A percentile compares a stretch with the other conserved stretches of the same genome.
Evolutionary conservation across 1,140 invertebrate species (phyloP).

Genomic region (Musca vetustissima): DNA sequence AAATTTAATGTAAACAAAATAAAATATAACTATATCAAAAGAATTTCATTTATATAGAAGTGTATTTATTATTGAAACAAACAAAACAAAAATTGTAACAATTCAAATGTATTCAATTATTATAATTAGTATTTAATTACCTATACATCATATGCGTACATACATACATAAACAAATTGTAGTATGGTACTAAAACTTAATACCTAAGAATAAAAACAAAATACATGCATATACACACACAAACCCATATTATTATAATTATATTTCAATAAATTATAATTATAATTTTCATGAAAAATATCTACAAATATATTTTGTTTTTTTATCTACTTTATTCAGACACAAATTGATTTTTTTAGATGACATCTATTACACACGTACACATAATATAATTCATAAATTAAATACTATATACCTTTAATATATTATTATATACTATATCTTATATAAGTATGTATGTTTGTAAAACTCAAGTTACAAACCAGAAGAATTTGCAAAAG

Average conservation of each 20-base stretch:
- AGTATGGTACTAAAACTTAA: conserved; percentile 10
- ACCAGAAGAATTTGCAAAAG: too few species aligned
- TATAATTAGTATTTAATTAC: conserved; percentile 2
- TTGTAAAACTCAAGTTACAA: too few species aligned
- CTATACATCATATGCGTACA: conserved; percentile 3
- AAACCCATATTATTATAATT: conserved; percentile 14
- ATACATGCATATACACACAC: conserved; percentile 17
- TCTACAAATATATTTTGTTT: too few species aligned
- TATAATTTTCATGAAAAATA: too few species aligned
- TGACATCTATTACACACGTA: background rate
- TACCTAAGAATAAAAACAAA: conserved; percentile 10
- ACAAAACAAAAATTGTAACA: background rate
- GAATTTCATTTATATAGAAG: background rate
- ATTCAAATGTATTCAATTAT: conserved; percentile 4
- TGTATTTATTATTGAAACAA: background rate
- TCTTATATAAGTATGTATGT: too few species aligned
- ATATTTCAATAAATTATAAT: background rate
- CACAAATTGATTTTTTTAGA: too few species aligned
- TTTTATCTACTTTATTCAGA: too few species aligned
- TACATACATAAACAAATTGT: background rate
- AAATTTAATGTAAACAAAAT: background rate
- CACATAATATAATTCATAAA: background rate
- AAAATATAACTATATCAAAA: background rate
- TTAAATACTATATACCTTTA: too few species aligned
- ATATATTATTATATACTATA: too few species aligned